Percentiles rank a stretch among this genome's conserved stretches.
phyloP scores from a whole-genome alignment of 2,797 vertebrate species.

The Falco cherrug region DNA sequence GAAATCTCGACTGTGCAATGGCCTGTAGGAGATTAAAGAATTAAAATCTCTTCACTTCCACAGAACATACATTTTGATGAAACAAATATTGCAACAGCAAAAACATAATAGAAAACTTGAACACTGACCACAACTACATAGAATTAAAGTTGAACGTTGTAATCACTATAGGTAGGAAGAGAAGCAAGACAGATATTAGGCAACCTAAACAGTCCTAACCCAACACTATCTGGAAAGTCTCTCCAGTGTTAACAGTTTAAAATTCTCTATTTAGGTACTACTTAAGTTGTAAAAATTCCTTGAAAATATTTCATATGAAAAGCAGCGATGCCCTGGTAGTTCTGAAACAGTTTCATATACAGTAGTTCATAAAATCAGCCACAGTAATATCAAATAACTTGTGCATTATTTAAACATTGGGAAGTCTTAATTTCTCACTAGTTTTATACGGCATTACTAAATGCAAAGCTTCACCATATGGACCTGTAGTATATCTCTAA shows the following conservation, averaged over 20 bases:
- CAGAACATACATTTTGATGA: neutral
- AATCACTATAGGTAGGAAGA: neutral
- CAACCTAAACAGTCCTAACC: neutral
- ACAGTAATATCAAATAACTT: neutral
- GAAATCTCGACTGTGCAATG: neutral
- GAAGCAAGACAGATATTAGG: neutral
- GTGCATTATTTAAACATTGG: neutral
- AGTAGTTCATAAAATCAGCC: neutral
- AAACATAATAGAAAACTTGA: neutral
- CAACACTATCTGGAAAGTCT: neutral
- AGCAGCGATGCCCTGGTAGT: neutral
- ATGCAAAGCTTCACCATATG: neutral
- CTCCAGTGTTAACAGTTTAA: neutral
- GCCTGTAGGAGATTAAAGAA: neutral
- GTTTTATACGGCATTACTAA: neutral
- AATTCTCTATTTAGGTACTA: neutral
- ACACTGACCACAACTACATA: rapidly evolving
- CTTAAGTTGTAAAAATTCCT: neutral
- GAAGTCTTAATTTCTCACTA: neutral
- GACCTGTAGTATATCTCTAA: neutral
- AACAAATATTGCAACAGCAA: neutral
- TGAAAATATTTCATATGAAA: neutral
- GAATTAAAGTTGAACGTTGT: neutral
- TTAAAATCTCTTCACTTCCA: neutral
- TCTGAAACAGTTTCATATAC: neutral